Conservation (phyloP, 2,113 vertebrate species). For the Todiramphus saurophagus region DNA sequence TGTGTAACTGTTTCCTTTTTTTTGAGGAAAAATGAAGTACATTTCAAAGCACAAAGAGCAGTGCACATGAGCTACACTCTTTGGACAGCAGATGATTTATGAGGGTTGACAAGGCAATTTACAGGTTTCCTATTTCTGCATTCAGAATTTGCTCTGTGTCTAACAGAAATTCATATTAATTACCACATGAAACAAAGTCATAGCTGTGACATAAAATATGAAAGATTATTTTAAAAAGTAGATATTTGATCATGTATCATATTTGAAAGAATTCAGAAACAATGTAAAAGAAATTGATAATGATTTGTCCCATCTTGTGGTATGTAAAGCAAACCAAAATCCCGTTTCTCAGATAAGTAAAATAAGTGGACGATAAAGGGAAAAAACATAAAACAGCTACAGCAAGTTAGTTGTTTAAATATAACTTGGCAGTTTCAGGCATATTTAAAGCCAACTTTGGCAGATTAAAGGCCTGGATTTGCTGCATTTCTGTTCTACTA, state of each 20-base stretch:
- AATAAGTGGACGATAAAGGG: neutral
- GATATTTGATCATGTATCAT: neutral
- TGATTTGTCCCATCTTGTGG: neutral
- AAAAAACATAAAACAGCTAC: neutral
- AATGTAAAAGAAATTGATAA: neutral
- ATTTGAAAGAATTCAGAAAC: neutral
- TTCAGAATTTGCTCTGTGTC: neutral
- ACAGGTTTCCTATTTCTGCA: neutral
- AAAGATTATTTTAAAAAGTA: neutral
- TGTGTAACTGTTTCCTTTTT: too few species aligned
- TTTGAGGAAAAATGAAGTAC: neutral
- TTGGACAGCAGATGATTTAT: constrained; percentile 20
- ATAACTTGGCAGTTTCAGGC: neutral
- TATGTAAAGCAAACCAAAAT: neutral
- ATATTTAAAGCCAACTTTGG: neutral
- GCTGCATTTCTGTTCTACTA: neutral
- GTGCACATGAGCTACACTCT: neutral
- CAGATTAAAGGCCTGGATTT: neutral
- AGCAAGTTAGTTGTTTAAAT: neutral
- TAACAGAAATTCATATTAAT: neutral
- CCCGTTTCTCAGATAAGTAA: neutral
- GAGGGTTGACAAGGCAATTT: constrained; percentile 44
- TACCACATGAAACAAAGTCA: neutral
- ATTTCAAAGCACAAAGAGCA: neutral
- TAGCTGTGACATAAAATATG: neutral